Conservation (phyloP, 92 coral and sea anemone genomes). For the Nematostella vectensis region DNA sequence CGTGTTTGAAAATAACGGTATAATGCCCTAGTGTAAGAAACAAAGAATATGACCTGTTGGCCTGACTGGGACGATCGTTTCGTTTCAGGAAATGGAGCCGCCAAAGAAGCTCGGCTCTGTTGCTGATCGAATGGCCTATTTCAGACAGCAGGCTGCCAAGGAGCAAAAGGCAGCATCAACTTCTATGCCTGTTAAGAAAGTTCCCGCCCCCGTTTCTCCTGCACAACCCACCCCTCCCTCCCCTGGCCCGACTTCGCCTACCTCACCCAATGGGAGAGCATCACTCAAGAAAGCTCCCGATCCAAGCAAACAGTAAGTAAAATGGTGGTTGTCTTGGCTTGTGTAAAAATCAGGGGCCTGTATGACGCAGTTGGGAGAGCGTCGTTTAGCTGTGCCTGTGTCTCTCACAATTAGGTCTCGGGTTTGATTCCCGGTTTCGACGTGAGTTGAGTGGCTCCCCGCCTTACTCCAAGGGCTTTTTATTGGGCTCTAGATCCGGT, state of each 20-base stretch:
- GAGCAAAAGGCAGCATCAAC: slow-evolving; percentile 68
- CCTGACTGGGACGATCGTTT: too few species aligned
- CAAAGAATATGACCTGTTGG: too few species aligned
- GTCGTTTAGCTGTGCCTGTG: too few species aligned
- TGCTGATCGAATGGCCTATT: slow-evolving; percentile 94
- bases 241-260: slow-evolving; percentile 10
- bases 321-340: not conserved
- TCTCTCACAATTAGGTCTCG: too few species aligned
- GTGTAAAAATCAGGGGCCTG: too few species aligned
- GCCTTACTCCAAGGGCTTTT: too few species aligned
- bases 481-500: too few species aligned
- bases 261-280: slow-evolving; percentile 37
- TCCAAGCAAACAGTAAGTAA: slow-evolving; percentile 67
- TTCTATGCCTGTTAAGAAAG: slow-evolving; percentile 54
- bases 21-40: too few species aligned
- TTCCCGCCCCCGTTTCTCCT: slow-evolving; percentile 36
- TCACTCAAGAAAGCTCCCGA: slow-evolving; percentile 86
- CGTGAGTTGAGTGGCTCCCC: too few species aligned
- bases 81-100: slow-evolving; percentile 6
- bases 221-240: slow-evolving; percentile 16
- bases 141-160: slow-evolving; percentile 74
- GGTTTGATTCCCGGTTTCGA: too few species aligned
- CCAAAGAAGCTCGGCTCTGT: slow-evolving; percentile 58
- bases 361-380: too few species aligned
- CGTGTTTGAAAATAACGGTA: too few species aligned